Evolutionary conservation across 2,888 invertebrate genomes (phyloP).

Genomic region (Myathropa florea): DNA sequence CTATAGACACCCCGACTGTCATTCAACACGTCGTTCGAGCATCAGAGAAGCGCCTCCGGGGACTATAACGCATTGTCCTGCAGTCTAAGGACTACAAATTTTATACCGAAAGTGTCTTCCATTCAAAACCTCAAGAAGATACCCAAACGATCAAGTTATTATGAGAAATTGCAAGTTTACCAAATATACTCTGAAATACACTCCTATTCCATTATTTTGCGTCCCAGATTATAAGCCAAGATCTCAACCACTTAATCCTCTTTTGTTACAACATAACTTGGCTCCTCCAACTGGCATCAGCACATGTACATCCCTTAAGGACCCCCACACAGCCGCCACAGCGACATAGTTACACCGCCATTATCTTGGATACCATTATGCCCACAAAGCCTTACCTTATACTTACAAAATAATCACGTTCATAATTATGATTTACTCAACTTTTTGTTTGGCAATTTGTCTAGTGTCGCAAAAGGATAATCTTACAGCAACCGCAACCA

Average conservation of each 20-base stretch:
- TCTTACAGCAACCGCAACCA: slow-evolving; percentile 56
- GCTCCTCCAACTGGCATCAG: slow-evolving; percentile 14
- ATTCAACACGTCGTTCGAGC: too few species aligned
- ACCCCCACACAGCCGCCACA: slow-evolving; percentile 21
- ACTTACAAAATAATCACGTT: slow-evolving; percentile 64
- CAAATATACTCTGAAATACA: background rate
- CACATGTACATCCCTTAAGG: slow-evolving; percentile 18
- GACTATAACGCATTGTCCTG: too few species aligned
- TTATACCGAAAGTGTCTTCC: too few species aligned
- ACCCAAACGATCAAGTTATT: too few species aligned
- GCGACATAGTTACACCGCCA: slow-evolving; percentile 31
- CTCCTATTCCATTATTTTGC: background rate
- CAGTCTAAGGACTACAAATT: too few species aligned
- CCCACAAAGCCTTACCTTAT: slow-evolving; percentile 41
- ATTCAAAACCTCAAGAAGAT: too few species aligned
- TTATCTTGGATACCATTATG: slow-evolving; percentile 52
- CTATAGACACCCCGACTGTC: too few species aligned
- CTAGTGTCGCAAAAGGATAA: slow-evolving; percentile 66
- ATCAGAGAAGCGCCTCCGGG: too few species aligned
- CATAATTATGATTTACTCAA: slow-evolving; percentile 68
- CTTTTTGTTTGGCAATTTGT: slow-evolving; percentile 69
- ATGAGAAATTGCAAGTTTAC: background rate
- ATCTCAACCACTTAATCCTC: background rate
- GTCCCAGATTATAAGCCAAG: background rate
- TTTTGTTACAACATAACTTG: slow-evolving; percentile 11